Base-by-base conservation (phyloP, 2,113 vertebrate genomes). In the Datnioides undecimradiatus region DNA sequence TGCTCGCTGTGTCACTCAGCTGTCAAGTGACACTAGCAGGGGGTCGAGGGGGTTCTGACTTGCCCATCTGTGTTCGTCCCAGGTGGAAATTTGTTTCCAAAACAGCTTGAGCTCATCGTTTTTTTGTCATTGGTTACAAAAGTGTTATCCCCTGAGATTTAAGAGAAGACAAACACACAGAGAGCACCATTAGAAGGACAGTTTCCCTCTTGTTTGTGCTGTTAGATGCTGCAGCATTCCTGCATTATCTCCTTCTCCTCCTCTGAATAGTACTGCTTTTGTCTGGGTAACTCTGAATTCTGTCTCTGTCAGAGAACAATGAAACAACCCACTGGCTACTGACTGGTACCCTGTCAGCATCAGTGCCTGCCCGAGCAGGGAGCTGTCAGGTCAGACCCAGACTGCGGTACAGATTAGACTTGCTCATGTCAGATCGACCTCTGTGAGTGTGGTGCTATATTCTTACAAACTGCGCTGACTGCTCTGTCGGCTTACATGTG, bases 281-380 rank as follows among this genome's bases (percentile, higher is more conserved):
- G 77, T 90, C 48, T 52, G 51, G 12, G 43, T 68, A 71, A 76
- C 66, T 71, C 55, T 83, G 81, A 83, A 86, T 84, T 75, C 72
- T 65, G 14, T 51, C 72, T 81, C 69, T 83, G 86, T 89, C 57
- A 68, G 54, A 82, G 52, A 72, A 85, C 66, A 90, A 90, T 79
- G 81, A 86, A 69, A 77, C 51, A 29, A 55, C 33, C 79, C 79
- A 66, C 43, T 62, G 58, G 58, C 73, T 70, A n/a, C 65, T 67
- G 79, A 66, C 73, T 80, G 79, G 52, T 83, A 58, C 66, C 55
- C 68, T 1, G 34, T 85, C 78, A 77, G 70, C 60, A 59, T 65
- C 84, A 66, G 82, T 78, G 75, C 84, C 57, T 54, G 60, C 33
- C 76, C 14, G 85, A 86, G 68, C 68, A 12, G 59, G 80, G 80